A percentile compares a stretch with the other conserved stretches of the same genome.
Evolutionary conservation across 1,140 invertebrate species (phyloP).

Genomic region (Globodera rostochiensis): DNA sequence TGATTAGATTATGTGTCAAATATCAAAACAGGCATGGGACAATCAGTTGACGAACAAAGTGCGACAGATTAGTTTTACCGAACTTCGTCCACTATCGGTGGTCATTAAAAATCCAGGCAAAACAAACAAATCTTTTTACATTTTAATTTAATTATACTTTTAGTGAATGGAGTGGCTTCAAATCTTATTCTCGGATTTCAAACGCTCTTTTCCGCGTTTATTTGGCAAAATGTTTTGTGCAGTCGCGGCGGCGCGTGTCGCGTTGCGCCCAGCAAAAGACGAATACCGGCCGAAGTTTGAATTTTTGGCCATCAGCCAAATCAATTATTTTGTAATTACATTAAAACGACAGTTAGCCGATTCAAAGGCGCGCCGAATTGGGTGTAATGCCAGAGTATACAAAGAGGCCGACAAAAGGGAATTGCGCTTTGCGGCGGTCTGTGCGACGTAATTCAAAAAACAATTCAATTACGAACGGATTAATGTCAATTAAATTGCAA

Average conservation of each 20-base stretch:
- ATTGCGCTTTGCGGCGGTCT: conserved; percentile 19
- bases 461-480: neutral
- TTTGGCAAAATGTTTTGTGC: conserved; percentile 15
- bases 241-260: neutral
- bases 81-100: neutral
- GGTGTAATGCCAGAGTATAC: conserved; percentile 9
- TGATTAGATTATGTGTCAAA: neutral
- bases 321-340: neutral
- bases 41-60: neutral
- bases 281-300: conserved; percentile 17
- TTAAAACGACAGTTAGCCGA: conserved; percentile 7
- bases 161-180: neutral
- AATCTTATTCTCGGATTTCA: conserved; percentile 17
- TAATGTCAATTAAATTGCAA: neutral
- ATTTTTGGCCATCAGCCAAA: neutral
- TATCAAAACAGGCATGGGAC: conserved; percentile 12
- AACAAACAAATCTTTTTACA: neutral
- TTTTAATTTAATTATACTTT: neutral
- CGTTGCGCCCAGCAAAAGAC: neutral
- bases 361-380: conserved; percentile 10
- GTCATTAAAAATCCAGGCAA: neutral
- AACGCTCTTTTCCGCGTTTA: conserved; percentile 4
- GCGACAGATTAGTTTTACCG: neutral
- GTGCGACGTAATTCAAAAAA: conserved; percentile 6
- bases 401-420: neutral